Conservation (phyloP, 2,888 invertebrate genomes). For the Leptopilina drosophilae region DNA sequence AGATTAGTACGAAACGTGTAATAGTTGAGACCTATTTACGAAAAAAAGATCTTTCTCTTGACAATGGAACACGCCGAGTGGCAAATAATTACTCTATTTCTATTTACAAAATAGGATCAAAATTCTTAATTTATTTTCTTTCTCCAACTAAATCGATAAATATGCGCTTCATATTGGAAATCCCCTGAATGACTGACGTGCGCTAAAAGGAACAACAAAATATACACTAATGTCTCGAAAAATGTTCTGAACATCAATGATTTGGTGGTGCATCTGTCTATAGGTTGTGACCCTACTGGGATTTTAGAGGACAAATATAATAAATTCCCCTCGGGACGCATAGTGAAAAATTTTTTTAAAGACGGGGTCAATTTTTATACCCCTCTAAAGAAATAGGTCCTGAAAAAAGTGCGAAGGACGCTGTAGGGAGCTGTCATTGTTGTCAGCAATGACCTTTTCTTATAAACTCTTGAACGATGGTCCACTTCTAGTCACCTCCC, state of each 20-base stretch:
- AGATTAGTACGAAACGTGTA: too few species aligned
- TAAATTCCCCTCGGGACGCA: slow-evolving; percentile 19
- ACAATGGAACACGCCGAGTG: too few species aligned
- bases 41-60: too few species aligned
- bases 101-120: too few species aligned
- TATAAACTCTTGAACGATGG: slow-evolving; percentile 14
- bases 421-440: slow-evolving; percentile 30
- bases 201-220: slow-evolving; percentile 14
- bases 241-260: not conserved
- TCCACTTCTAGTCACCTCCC: slow-evolving; percentile 24
- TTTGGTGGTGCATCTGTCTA: not conserved
- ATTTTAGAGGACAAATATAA: slow-evolving; percentile 2
- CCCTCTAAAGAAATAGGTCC: not conserved
- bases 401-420: slow-evolving; percentile 20
- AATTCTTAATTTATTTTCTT: too few species aligned
- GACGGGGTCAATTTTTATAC: slow-evolving; percentile 13
- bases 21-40: too few species aligned
- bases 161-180: not conserved
- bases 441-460: slow-evolving; percentile 7
- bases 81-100: too few species aligned
- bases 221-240: not conserved
- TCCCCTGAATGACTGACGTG: slow-evolving; percentile 27
- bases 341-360: not conserved
- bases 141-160: too few species aligned
- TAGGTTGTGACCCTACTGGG: not conserved